Base-by-base conservation (phyloP, 2,888 invertebrate species). In the Spodoptera exigua region DNA sequence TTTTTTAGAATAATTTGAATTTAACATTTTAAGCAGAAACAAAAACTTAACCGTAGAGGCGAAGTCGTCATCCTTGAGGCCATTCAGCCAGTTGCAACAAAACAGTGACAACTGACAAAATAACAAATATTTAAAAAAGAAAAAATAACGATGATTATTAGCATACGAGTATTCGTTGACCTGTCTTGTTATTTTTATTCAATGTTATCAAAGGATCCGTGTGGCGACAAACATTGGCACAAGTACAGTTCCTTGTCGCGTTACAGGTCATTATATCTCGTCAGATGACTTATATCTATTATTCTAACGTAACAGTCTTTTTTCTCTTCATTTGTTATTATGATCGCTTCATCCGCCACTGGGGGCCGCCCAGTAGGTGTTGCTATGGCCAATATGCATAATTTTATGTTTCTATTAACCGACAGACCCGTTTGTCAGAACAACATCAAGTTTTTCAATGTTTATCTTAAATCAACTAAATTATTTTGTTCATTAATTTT, bases 391-490 rank as follows among this genome's bases (percentile, higher is more conserved):
- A 75, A 81, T 86, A 81, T 80, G 72, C 84, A 87, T 88, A 87
- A 87, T 86, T 80, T 83, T 84, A 87, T 83, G 81, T 76, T 76
- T 81, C 74, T 81, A 83, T 84, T 74, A 82, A 70, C 62, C 51
- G 53, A 70, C 13, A 69, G 51, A 64, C 58, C 14, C 36, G 68
- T 64, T 61, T 62, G 48, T 61, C 53, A 68, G 27, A 62, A 35
- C 36, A 37, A 64, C 13, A 61, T 60, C 44, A 62, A 61, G 41
- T 55, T 75, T 61, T 56, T 58, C 18, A 52, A 63, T 60, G 13
- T 62, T 61, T 61, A 49, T 53, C 36, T 54, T 48, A 61, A 70
- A 60, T 58, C 57, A 47, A 56, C 27, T 21, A 39, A 61, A 52
- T 64, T 56, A 47, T 60, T 55, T 70, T 2, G 11, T 41, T 49